Conservation (phyloP, 2,888 invertebrate species). For the Aphodius granarius region DNA sequence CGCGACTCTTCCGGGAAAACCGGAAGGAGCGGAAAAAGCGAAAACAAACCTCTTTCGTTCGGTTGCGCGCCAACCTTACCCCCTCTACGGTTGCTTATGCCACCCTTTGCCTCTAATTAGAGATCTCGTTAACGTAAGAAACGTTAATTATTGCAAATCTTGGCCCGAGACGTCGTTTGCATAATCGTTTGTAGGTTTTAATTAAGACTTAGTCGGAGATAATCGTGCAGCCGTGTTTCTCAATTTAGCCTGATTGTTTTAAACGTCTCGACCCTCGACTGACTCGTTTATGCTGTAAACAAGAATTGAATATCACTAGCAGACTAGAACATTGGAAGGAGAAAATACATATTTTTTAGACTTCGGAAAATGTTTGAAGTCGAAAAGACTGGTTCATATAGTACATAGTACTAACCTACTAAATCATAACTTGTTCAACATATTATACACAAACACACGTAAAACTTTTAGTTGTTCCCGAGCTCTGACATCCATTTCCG, state of each 20-base stretch:
- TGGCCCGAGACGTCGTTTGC: conserved; percentile 31
- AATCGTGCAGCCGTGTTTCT: not conserved
- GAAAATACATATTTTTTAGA: no score
- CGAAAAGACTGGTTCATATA: no score
- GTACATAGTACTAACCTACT: not conserved
- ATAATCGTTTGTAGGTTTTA: conserved; percentile 33
- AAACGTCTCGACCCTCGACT: not conserved
- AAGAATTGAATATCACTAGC: not conserved
- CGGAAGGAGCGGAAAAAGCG: not conserved
- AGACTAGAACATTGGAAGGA: no score
- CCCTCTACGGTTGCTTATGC: not conserved
- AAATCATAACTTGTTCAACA: not conserved
- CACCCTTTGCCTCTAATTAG: conserved; percentile 30
- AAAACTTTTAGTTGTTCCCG: not conserved
- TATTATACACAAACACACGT: not conserved
- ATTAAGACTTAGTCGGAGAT: conserved; percentile 26
- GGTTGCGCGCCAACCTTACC: not conserved
- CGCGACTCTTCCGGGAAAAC: not conserved
- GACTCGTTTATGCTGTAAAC: not conserved
- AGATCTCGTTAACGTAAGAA: conserved; percentile 36
- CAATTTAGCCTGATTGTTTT: not conserved
- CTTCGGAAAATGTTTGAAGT: no score
- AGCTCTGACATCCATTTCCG: not conserved
- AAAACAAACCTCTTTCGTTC: not conserved
- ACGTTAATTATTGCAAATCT: conserved; percentile 38